Percentiles rank a stretch among this genome's conserved stretches.
These are phyloP conservation scores for Malacosoma neustria DNA, from an alignment of 2,888 invertebrate species.

Conservation along the genomic window DNA sequence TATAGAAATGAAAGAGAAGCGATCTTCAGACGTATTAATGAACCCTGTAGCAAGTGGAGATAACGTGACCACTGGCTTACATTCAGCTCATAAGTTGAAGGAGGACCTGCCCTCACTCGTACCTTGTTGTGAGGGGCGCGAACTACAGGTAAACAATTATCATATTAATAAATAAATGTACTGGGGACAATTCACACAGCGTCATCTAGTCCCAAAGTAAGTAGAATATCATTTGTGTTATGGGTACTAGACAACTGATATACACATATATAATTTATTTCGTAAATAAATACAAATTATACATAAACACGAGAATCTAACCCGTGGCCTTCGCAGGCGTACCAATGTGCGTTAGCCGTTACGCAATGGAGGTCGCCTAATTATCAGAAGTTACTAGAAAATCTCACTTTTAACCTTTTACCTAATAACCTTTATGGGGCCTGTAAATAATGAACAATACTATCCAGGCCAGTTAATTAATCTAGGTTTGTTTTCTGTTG, in stretches of 20 bases:
- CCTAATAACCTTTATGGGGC: too few relatives aligned
- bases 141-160: conserved; percentile 40
- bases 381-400: neutral
- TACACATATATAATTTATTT: too few relatives aligned
- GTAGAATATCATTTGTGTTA: too few relatives aligned
- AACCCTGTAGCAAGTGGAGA: conserved; percentile 66
- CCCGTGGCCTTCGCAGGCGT: too few relatives aligned
- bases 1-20: conserved; percentile 50
- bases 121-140: conserved; percentile 62
- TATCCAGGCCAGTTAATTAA: too few relatives aligned
- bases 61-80: conserved; percentile 47
- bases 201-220: too few relatives aligned
- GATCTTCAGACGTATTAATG: conserved; percentile 49
- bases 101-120: conserved; percentile 53
- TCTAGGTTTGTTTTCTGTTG: too few relatives aligned
- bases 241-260: too few relatives aligned
- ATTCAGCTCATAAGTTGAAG: conserved; percentile 46
- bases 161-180: neutral
- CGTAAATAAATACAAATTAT: too few relatives aligned
- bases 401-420: conserved; percentile 1
- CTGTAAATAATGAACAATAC: too few relatives aligned
- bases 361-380: neutral
- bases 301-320: too few relatives aligned
- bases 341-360: too few relatives aligned
- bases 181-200: neutral